phyloP scores from a whole-genome alignment of 2,888 invertebrate species.

The Odontocerum albicorne region DNA sequence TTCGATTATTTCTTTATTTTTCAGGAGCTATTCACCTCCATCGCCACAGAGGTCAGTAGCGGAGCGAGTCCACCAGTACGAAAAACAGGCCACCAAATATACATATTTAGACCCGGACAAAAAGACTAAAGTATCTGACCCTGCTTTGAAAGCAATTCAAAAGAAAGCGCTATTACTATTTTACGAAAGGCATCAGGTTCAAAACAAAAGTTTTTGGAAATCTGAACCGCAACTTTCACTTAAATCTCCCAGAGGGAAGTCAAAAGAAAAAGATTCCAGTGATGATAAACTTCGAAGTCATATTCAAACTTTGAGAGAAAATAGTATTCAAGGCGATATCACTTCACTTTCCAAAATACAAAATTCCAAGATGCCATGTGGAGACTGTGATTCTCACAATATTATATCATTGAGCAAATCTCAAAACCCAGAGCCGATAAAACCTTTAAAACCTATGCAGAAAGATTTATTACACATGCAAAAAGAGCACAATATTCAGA shows the following conservation, averaged over 20 bases:
- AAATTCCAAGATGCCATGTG: neutral
- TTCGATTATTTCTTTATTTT: too few species aligned
- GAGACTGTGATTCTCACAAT: slow-evolving; percentile 5
- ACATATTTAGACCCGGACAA: slow-evolving; percentile 74
- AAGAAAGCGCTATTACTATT: slow-evolving; percentile 81
- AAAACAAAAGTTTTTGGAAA: slow-evolving; percentile 51
- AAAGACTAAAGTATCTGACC: slow-evolving; percentile 69
- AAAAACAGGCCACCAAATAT: slow-evolving; percentile 54
- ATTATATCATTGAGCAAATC: neutral
- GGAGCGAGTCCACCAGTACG: slow-evolving; percentile 42
- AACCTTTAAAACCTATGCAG: neutral
- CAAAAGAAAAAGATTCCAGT: slow-evolving; percentile 13
- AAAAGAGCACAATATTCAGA: too few species aligned
- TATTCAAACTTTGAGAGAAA: slow-evolving; percentile 1
- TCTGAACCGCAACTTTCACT: slow-evolving; percentile 61
- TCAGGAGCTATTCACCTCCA: slow-evolving; percentile 43
- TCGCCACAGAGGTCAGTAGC: slow-evolving; percentile 56
- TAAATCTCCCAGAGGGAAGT: slow-evolving; percentile 36
- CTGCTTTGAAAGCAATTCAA: slow-evolving; percentile 78
- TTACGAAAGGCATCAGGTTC: slow-evolving; percentile 68
- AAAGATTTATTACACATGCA: slow-evolving; percentile 1
- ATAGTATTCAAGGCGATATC: slow-evolving; percentile 7
- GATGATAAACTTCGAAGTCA: slow-evolving; percentile 38
- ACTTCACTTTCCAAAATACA: neutral
- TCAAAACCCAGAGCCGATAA: neutral